Conservation (phyloP, 2,113 vertebrate species). For the Corythornis vintsioides region DNA sequence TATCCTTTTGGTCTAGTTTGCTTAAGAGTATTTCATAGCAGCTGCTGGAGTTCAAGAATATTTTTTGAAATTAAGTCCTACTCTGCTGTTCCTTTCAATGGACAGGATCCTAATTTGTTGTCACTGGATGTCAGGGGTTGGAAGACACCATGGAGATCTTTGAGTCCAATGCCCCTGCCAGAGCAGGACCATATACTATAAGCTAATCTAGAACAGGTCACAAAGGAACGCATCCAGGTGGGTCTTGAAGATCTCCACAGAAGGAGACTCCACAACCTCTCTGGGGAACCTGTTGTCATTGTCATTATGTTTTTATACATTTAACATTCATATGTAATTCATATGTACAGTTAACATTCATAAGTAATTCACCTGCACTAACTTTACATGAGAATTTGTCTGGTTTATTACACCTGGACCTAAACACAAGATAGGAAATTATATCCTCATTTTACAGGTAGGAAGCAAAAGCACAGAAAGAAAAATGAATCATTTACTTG, state of each 20-base stretch:
- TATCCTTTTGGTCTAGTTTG: not conserved
- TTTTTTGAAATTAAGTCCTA: not conserved
- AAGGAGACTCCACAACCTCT: too few species aligned
- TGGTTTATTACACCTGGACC: not conserved
- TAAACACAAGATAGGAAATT: not conserved
- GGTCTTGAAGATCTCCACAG: too few species aligned
- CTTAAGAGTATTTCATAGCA: not conserved
- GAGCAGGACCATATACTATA: too few species aligned
- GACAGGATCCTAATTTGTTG: not conserved
- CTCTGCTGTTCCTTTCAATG: not conserved
- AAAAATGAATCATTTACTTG: not conserved
- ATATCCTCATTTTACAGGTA: not conserved
- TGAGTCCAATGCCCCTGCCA: too few species aligned
- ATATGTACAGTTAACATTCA: not conserved
- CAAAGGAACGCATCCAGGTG: too few species aligned
- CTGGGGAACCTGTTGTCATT: not conserved
- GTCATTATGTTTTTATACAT: not conserved
- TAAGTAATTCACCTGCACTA: not conserved
- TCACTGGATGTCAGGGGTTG: not conserved
- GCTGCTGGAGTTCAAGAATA: not conserved
- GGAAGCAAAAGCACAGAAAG: not conserved
- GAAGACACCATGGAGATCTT: too few species aligned
- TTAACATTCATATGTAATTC: not conserved
- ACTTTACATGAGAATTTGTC: not conserved
- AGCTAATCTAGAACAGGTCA: too few species aligned